Evolutionary conservation across 2,888 invertebrate species (phyloP).

Genomic region (Lamellibrachia columna): DNA sequence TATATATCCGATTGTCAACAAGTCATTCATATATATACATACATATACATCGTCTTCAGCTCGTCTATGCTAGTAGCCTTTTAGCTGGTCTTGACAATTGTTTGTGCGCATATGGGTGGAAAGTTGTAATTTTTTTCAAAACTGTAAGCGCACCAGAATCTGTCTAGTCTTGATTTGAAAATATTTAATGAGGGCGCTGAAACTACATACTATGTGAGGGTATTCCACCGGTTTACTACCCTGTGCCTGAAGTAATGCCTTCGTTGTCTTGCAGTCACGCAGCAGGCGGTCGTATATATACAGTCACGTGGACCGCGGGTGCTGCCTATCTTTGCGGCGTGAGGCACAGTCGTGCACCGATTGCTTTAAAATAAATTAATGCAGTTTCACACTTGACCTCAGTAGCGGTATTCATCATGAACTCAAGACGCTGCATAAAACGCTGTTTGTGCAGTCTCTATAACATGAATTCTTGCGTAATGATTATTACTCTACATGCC

Average conservation of each 20-base stretch:
- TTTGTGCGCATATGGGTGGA: too few relatives aligned
- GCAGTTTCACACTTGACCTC: conserved; percentile 9
- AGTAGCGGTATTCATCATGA: neutral
- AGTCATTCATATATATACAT: too few relatives aligned
- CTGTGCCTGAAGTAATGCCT: too few relatives aligned
- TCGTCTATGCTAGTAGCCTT: too few relatives aligned
- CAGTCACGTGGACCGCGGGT: neutral
- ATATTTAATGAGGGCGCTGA: too few relatives aligned
- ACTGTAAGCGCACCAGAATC: too few relatives aligned
- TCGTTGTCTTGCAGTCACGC: neutral
- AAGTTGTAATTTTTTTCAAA: too few relatives aligned
- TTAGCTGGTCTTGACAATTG: too few relatives aligned
- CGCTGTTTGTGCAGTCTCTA: neutral
- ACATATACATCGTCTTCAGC: too few relatives aligned
- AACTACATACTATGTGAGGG: too few relatives aligned
- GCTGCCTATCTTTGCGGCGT: neutral
- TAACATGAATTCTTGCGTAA: neutral
- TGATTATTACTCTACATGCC: neutral
- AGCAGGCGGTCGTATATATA: neutral
- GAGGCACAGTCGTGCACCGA: neutral
- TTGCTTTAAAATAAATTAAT: neutral
- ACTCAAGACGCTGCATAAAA: neutral
- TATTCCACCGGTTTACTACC: too few relatives aligned
- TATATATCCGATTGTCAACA: neutral
- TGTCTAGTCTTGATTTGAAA: too few relatives aligned